Base-by-base conservation (phyloP, 2,888 invertebrate species). In the Hydroisotoma schaefferi region DNA sequence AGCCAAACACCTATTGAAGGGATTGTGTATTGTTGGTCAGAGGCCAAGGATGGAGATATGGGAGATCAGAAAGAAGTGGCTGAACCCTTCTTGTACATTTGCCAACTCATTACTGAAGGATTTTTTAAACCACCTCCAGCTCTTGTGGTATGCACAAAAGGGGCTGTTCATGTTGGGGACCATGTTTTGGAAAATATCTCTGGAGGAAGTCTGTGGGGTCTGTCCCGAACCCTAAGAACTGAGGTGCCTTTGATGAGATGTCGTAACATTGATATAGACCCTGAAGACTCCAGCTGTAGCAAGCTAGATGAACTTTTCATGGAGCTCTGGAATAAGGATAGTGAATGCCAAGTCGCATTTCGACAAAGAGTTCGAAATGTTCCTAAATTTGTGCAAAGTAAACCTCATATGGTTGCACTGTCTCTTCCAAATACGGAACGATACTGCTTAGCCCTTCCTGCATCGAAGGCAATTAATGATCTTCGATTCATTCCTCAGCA, bases 361-460 rank as follows among this genome's bases (percentile, higher is more conserved):
- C 5, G 40, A 15, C 8, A 40, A 40, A 40, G 40, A 20, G 5
- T 20, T 20, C 15, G 5, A 5, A 8, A 40, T 15, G 40, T 40
- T 15, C 8, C n/a, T 18, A 40, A 20, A 15, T 4, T 40, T 15
- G 20, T 4, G n/a, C 5, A 5, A 40, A 10, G n/a, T 20, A 40
- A 40, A 20, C 20, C 20, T 40, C 5, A 40, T 4, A 40, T 40
- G 40, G 5, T 15, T 5, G 8, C 58, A 6, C 57, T 62, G 18
- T 12, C 59, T 1, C 49, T 62, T 0, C 58, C 58, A 2, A 57
- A 57, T 18, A 26, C 46, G 18, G 55, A 62, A 10, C 43, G 59
- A 25, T 63, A 51, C 20, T 44, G 52, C 1, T 22, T 63, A 33
- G 38, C 40, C 8, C 51, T 61, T 2, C 61, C 61, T 1, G 28